These are phyloP conservation scores for Zaprionus ghesquierei DNA, from an alignment of 1,140 invertebrate species.

Conservation along the genomic window DNA sequence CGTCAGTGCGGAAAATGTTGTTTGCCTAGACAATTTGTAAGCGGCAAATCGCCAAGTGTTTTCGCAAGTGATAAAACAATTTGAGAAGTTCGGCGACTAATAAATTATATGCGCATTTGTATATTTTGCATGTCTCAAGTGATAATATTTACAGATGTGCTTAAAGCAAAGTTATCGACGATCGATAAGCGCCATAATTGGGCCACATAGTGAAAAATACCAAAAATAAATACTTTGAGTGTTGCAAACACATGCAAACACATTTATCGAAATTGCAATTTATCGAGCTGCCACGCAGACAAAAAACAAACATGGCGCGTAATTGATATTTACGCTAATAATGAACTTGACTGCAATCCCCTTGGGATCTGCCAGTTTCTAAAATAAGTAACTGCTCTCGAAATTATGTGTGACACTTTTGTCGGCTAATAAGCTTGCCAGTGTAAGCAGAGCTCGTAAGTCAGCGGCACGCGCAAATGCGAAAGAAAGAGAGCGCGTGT, in stretches of 20 bases:
- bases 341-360: not conserved
- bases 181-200: not conserved
- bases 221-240: not conserved
- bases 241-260: not conserved
- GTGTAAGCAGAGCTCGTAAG: slow-evolving; percentile 12
- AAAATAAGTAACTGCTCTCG: not conserved
- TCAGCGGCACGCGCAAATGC: not conserved
- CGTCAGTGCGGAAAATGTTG: not conserved
- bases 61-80: not conserved
- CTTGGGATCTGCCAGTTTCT: not conserved
- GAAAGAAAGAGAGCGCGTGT: too few relatives aligned
- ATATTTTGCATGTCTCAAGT: too few relatives aligned
- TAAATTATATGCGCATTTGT: not conserved
- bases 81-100: not conserved
- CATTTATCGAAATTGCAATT: not conserved
- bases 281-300: not conserved
- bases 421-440: slow-evolving; percentile 47
- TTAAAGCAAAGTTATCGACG: too few relatives aligned
- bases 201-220: not conserved
- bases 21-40: slow-evolving; percentile 2
- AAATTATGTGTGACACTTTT: slow-evolving; percentile 45
- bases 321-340: not conserved
- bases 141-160: too few relatives aligned
- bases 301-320: not conserved
- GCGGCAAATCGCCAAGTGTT: not conserved